Conservation (phyloP, 2,797 vertebrate genomes). For the Pyrocephalus nanus region DNA sequence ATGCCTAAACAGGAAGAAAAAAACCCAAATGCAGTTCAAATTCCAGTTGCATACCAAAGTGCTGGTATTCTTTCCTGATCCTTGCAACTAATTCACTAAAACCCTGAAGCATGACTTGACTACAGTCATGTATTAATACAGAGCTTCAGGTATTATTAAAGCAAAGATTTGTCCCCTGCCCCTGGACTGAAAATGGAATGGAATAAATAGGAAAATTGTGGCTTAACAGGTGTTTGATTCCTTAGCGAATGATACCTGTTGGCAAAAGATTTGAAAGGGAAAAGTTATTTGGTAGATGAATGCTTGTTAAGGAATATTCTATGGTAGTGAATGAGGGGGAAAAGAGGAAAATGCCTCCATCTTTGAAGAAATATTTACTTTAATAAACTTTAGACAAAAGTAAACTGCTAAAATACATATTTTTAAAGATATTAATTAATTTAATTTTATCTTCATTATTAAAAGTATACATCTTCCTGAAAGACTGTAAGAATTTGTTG, state of each 20-base stretch:
- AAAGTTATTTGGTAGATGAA: background rate
- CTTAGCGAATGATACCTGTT: background rate
- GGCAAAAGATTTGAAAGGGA: background rate
- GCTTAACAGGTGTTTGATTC: background rate
- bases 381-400: constrained; percentile 35
- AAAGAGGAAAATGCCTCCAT: background rate
- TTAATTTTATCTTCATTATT: constrained; percentile 61
- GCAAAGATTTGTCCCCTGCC: background rate
- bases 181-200: background rate
- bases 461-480: constrained; percentile 29
- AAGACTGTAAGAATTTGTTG: constrained; percentile 42
- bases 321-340: background rate
- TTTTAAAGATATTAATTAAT: constrained; percentile 37
- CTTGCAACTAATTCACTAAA: constrained; percentile 10
- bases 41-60: background rate
- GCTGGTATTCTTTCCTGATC: background rate
- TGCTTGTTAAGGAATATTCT: background rate
- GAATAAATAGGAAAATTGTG: background rate
- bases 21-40: background rate
- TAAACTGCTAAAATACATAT: constrained; percentile 57
- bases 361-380: constrained; percentile 35
- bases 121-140: background rate
- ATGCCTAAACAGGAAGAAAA: background rate
- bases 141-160: background rate
- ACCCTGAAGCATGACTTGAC: background rate